Percentiles rank a stretch among this genome's conserved stretches.
Evolutionary conservation across 1,140 invertebrate species (phyloP).

Genomic region (Drosophila neocordata): DNA sequence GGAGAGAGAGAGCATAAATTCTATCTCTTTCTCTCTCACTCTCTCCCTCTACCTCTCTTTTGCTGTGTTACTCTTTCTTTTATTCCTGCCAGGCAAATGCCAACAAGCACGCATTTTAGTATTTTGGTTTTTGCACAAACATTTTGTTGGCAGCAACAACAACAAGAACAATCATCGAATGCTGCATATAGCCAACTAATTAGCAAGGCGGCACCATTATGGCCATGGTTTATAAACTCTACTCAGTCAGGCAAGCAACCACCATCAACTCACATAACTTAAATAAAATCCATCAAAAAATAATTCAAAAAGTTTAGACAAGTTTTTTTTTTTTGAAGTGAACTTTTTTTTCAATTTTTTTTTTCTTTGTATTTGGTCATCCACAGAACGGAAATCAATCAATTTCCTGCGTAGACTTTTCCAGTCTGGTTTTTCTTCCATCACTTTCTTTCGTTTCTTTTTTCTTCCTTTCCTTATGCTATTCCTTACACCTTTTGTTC

Average conservation of each 20-base stretch:
- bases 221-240: not conserved
- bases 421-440: slow-evolving; percentile 29
- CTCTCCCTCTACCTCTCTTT: not conserved
- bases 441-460: not conserved
- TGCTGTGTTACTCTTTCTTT: slow-evolving; percentile 46
- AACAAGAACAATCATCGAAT: slow-evolving; percentile 11
- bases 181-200: slow-evolving; percentile 2
- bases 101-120: slow-evolving; percentile 47
- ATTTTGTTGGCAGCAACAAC: slow-evolving; percentile 24
- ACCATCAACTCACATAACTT: too few relatives aligned
- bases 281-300: not conserved
- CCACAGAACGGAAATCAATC: slow-evolving; percentile 67
- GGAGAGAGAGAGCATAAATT: slow-evolving; percentile 10
- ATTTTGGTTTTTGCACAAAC: slow-evolving; percentile 48
- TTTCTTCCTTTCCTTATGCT: not conserved
- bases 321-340: not conserved
- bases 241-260: too few relatives aligned
- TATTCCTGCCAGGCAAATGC: slow-evolving; percentile 54
- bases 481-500: too few relatives aligned
- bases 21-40: not conserved
- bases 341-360: slow-evolving; percentile 7
- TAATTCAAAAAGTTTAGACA: slow-evolving; percentile 1
- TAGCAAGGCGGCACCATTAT: slow-evolving; percentile 3
- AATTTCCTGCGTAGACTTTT: slow-evolving; percentile 75
- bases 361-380: slow-evolving; percentile 15